Conservation (phyloP, 2,113 vertebrate genomes). For the Micromys minutus region DNA sequence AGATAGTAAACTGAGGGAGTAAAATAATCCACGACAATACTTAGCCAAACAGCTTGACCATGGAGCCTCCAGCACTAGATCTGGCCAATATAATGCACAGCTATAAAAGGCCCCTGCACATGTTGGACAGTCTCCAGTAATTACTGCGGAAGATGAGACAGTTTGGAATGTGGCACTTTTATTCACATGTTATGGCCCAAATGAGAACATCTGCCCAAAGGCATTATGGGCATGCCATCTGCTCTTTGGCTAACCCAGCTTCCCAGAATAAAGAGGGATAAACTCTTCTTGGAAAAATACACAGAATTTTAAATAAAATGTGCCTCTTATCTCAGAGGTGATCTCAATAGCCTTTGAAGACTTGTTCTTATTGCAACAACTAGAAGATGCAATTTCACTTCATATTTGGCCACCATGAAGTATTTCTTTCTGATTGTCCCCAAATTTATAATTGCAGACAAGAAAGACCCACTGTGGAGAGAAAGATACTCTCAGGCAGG, state of each 20-base stretch:
- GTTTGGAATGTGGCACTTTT: slow-evolving; percentile 70
- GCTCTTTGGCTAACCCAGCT: slow-evolving; percentile 72
- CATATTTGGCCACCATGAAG: not conserved
- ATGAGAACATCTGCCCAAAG: slow-evolving; percentile 79
- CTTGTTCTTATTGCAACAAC: slow-evolving; percentile 39
- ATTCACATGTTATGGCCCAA: slow-evolving; percentile 74
- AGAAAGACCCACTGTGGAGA: slow-evolving; percentile 22
- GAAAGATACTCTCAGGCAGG: slow-evolving; percentile 9
- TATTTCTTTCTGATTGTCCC: slow-evolving; percentile 43
- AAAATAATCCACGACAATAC: slow-evolving; percentile 44
- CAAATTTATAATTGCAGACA: slow-evolving; percentile 46
- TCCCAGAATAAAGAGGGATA: slow-evolving; percentile 60
- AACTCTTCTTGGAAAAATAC: slow-evolving; percentile 47
- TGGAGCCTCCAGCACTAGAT: not conserved
- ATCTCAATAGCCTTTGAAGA: no score
- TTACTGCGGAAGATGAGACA: slow-evolving; percentile 70
- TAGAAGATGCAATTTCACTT: slow-evolving; percentile 41
- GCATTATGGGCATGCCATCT: slow-evolving; percentile 76
- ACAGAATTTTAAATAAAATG: slow-evolving; percentile 52
- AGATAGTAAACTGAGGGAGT: slow-evolving; percentile 36
- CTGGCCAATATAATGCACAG: slow-evolving; percentile 5
- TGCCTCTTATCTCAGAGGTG: slow-evolving; percentile 21
- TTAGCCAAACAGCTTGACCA: slow-evolving; percentile 52
- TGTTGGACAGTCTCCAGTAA: slow-evolving; percentile 75
- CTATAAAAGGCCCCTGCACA: slow-evolving; percentile 66